Evolutionary conservation across 2,888 invertebrate species (phyloP).

Genomic region (Cephus runcator): DNA sequence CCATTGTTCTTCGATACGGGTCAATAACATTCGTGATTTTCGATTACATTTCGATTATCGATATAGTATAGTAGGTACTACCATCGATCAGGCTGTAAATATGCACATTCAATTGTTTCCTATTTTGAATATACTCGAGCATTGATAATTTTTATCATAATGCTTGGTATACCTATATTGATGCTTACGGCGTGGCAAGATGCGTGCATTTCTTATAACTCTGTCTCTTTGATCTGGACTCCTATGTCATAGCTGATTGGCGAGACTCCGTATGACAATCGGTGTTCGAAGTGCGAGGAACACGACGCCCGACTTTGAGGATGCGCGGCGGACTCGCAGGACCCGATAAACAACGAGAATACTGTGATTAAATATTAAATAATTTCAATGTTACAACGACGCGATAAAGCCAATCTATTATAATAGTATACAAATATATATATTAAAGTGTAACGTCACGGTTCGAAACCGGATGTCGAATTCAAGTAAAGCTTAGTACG

Average conservation of each 20-base stretch:
- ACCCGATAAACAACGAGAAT: slow-evolving; percentile 27
- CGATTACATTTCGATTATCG: slow-evolving; percentile 20
- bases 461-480: slow-evolving; percentile 33
- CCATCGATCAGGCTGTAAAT: neutral
- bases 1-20: slow-evolving; percentile 17
- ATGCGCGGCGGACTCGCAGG: neutral
- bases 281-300: neutral
- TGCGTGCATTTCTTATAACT: neutral
- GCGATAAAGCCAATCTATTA: slow-evolving; percentile 37
- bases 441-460: slow-evolving; percentile 39
- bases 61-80: neutral
- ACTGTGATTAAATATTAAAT: slow-evolving; percentile 40
- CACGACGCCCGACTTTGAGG: neutral
- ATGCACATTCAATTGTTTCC: neutral
- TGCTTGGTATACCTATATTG: neutral
- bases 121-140: neutral
- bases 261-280: neutral
- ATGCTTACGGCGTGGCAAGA: neutral
- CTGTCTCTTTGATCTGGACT: neutral
- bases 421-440: slow-evolving; percentile 22
- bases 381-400: slow-evolving; percentile 42
- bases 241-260: neutral
- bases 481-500: slow-evolving; percentile 18
- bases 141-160: neutral
- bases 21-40: slow-evolving; percentile 26